phyloP scores from a whole-genome alignment of 2,797 vertebrate genomes.

The Psittacula derbiana region DNA sequence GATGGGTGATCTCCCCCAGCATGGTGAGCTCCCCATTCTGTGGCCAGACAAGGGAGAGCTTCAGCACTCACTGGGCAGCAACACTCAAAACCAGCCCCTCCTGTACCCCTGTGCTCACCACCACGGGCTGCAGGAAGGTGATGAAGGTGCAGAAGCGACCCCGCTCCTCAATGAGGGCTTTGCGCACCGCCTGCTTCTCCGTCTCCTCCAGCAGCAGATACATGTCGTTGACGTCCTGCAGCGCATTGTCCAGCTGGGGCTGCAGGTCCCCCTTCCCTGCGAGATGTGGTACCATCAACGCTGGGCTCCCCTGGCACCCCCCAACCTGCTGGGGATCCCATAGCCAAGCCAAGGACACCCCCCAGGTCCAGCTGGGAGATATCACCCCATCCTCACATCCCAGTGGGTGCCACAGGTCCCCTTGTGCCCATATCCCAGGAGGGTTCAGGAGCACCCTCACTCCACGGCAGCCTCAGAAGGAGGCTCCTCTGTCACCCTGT shows the following conservation, averaged over 20 bases:
- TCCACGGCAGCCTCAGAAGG: not conserved
- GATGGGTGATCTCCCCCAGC: slow-evolving; percentile 95
- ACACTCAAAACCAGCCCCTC: rapidly evolving
- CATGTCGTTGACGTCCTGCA: slow-evolving; percentile 96
- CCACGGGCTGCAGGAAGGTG: slow-evolving; percentile 90
- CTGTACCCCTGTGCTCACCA: slow-evolving; percentile 78
- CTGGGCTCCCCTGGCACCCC: not conserved
- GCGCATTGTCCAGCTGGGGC: slow-evolving; percentile 93
- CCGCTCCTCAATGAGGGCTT: slow-evolving; percentile 92
- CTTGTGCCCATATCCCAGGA: not conserved
- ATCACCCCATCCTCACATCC: not conserved
- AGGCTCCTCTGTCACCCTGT: not conserved
- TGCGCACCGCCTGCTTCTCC: slow-evolving; percentile 94
- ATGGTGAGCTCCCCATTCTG: slow-evolving; percentile 96
- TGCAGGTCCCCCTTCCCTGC: slow-evolving; percentile 93
- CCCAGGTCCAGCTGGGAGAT: not conserved
- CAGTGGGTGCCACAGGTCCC: not conserved
- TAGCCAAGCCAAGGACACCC: not conserved
- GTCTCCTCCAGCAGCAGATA: slow-evolving; percentile 97
- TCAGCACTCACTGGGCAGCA: not conserved
- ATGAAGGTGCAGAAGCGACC: slow-evolving; percentile 87
- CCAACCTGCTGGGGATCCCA: not conserved
- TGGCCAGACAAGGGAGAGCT: not conserved
- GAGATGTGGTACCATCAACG: rapidly evolving
- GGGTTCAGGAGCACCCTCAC: not conserved